phyloP scores from a whole-genome alignment of 2,113 vertebrate genomes.

The Miniopterus natalensis region DNA sequence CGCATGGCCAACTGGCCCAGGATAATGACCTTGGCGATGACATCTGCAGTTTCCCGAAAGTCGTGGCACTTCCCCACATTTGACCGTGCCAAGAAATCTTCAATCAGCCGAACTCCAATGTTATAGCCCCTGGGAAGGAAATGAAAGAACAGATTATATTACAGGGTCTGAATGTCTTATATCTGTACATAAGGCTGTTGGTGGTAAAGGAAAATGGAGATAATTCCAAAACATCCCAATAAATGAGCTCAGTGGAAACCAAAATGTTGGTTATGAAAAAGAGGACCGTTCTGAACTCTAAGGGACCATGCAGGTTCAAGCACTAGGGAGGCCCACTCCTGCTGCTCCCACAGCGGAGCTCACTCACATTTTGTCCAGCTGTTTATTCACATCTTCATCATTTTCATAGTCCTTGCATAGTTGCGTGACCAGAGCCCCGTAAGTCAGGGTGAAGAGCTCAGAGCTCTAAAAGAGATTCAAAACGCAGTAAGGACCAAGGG shows the following conservation, averaged over 20 bases:
- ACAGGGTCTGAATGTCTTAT: background rate
- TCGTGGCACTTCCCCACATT: slow-evolving; percentile 98
- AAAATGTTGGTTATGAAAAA: background rate
- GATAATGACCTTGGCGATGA: slow-evolving; percentile 96
- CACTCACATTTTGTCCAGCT: slow-evolving; percentile 98
- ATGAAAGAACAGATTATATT: slow-evolving; percentile 62
- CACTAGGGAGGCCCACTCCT: background rate
- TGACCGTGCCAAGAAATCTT: slow-evolving; percentile 99
- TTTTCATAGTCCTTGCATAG: slow-evolving; percentile 99
- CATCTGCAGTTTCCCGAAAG: slow-evolving; percentile 99
- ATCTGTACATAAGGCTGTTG: background rate
- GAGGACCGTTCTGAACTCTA: background rate
- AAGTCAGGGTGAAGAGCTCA: slow-evolving; percentile 98
- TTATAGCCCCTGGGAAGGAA: slow-evolving; percentile 96
- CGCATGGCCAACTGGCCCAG: background rate
- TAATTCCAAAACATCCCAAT: background rate
- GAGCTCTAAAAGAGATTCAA: slow-evolving; percentile 92
- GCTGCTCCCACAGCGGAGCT: background rate
- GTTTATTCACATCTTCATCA: slow-evolving; percentile 99
- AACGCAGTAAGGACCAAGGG: slow-evolving; percentile 69
- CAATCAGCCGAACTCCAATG: slow-evolving; percentile 98
- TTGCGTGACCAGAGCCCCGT: slow-evolving; percentile 97
- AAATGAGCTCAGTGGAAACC: background rate
- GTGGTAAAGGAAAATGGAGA: background rate
- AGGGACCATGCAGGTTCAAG: background rate